These are phyloP conservation scores for Spea multiplicata DNA, from an alignment of 2,113 vertebrate genomes.

Conservation along the genomic window DNA sequence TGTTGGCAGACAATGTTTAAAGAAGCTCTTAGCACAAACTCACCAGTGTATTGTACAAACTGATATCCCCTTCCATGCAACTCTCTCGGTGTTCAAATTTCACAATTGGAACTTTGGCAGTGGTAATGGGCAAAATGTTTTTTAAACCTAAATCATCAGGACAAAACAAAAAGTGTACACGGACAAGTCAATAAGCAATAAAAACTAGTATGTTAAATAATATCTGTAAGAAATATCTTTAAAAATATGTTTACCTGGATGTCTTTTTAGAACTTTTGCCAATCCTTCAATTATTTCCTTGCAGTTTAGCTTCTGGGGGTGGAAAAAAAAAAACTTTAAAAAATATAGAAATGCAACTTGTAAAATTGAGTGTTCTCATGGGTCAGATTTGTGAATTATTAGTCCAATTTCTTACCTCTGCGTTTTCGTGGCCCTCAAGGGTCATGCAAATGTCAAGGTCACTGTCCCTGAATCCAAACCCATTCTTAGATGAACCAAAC, in stretches of 20 bases:
- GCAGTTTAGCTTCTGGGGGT: constrained; percentile 89
- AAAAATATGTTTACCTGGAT: constrained; percentile 75
- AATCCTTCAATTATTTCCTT: constrained; percentile 98
- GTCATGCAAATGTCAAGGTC: constrained; percentile 99
- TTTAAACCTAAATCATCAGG: constrained; percentile 78
- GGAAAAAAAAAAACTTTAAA: constrained; percentile 32
- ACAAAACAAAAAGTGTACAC: constrained; percentile 33
- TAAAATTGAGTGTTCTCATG: constrained; percentile 35
- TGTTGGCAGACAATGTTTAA: too few species aligned
- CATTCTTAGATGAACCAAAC: constrained; percentile 98
- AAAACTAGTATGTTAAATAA: neutral
- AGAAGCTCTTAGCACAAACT: constrained; percentile 49
- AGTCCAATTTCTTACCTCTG: constrained; percentile 74
- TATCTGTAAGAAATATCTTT: neutral
- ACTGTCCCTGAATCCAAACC: constrained; percentile 97
- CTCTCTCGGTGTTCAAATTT: constrained; percentile 96
- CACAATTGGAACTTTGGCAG: constrained; percentile 99
- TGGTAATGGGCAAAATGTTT: constrained; percentile 98
- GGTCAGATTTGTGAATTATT: constrained; percentile 12
- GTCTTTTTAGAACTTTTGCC: constrained; percentile 94
- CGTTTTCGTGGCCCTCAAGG: constrained; percentile 92
- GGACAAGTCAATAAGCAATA: neutral
- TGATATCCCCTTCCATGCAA: constrained; percentile 94
- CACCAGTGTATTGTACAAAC: constrained; percentile 97
- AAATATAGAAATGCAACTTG: neutral